Evolutionary conservation across 2,113 vertebrate genomes (phyloP).

Genomic region (Recurvirostra avosetta): DNA sequence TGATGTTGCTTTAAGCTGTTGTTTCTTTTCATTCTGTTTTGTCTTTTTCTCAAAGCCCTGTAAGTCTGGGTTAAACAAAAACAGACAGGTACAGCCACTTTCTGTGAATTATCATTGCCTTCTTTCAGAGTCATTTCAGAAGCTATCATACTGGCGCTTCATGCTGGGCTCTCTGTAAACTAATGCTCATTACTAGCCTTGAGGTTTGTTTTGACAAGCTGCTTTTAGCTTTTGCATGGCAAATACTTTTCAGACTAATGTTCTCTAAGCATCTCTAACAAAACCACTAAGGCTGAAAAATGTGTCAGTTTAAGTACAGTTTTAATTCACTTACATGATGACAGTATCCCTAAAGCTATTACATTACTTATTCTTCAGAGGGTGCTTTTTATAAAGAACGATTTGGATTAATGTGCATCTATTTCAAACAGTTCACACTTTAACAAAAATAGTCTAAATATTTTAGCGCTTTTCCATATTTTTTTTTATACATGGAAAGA

Average conservation of each 20-base stretch:
- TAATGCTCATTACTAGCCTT: slow-evolving; percentile 49
- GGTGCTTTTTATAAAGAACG: slow-evolving; percentile 47
- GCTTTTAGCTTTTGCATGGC: slow-evolving; percentile 72
- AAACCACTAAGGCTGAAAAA: slow-evolving; percentile 33
- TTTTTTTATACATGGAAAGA: slow-evolving; percentile 14
- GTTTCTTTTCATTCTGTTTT: slow-evolving; percentile 71
- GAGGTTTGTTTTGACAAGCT: slow-evolving; percentile 56
- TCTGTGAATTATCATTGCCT: slow-evolving; percentile 1
- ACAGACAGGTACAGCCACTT: slow-evolving; percentile 84
- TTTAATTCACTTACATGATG: slow-evolving; percentile 54
- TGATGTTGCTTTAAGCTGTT: slow-evolving; percentile 27
- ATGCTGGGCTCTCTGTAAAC: slow-evolving; percentile 60
- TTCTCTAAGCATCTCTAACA: slow-evolving; percentile 46
- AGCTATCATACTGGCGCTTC: slow-evolving; percentile 6
- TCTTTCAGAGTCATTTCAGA: slow-evolving; percentile 18
- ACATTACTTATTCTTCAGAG: slow-evolving; percentile 39
- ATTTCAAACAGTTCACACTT: slow-evolving; percentile 48
- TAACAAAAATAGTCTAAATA: slow-evolving; percentile 58
- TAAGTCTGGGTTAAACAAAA: slow-evolving; percentile 83
- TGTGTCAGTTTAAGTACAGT: slow-evolving; percentile 55
- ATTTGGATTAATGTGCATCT: slow-evolving; percentile 46
- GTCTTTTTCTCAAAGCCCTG: slow-evolving; percentile 78
- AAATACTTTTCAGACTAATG: slow-evolving; percentile 50
- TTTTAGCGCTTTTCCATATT: background rate
- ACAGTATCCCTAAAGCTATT: slow-evolving; percentile 45